A percentile compares a stretch with the other conserved stretches of the same genome.
Conservation (phyloP, 35 echinoderm and acorn worm genomes). For the Patiria miniata region DNA sequence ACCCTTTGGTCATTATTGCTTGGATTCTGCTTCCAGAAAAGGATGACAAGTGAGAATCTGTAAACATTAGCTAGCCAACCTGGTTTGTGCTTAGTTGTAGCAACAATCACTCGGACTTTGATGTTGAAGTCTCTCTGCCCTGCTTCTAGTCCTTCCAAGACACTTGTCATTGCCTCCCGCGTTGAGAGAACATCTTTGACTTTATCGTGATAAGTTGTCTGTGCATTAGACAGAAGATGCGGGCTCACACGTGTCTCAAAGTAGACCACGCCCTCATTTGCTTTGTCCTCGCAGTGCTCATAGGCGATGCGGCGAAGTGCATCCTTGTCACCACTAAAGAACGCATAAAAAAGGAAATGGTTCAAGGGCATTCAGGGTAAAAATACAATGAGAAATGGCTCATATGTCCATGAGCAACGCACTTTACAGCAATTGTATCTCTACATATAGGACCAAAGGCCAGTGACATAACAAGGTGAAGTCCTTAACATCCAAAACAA, state of each 20-base stretch:
- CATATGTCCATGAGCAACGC: too few relatives aligned
- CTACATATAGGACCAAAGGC: too few relatives aligned
- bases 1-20: too few relatives aligned
- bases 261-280: conserved; percentile 69
- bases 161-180: conserved; percentile 45
- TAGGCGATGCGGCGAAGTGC: conserved; percentile 45
- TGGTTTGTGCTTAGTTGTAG: conserved; percentile 40
- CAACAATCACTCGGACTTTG: conserved; percentile 47
- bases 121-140: conserved; percentile 54
- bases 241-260: conserved; percentile 64
- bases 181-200: background rate
- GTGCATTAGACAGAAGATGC: conserved; percentile 39
- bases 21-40: too few relatives aligned
- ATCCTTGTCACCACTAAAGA: conserved; percentile 53
- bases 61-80: conserved; percentile 8
- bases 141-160: conserved; percentile 47
- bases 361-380: too few relatives aligned
- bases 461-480: too few relatives aligned
- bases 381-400: too few relatives aligned
- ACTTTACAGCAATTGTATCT: too few relatives aligned
- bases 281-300: conserved; percentile 81
- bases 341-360: too few relatives aligned
- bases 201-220: background rate
- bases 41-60: too few relatives aligned
- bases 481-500: too few relatives aligned